A percentile compares a stretch with the other conserved stretches of the same genome.
Conservation (phyloP, 2,113 vertebrate genomes). For the Aplodontia rufa region DNA sequence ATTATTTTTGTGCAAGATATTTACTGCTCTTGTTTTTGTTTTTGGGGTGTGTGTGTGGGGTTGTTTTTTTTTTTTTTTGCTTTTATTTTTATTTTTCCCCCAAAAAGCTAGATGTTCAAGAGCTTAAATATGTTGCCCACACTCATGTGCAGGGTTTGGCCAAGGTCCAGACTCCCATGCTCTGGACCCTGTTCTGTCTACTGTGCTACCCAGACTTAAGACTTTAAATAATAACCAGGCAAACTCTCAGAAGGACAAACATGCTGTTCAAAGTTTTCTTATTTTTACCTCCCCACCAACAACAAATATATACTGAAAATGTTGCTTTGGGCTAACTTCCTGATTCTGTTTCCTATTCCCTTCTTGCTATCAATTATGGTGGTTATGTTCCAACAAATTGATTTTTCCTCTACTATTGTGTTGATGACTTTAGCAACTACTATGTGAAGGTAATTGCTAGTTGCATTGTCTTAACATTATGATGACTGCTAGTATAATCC, state of each 20-base stretch:
- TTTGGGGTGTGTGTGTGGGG: too few relatives aligned
- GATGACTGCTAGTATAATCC: slow-evolving; percentile 35
- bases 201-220: background rate
- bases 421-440: slow-evolving; percentile 8
- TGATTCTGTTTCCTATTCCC: background rate
- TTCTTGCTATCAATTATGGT: slow-evolving; percentile 22
- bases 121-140: background rate
- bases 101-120: too few relatives aligned
- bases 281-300: background rate
- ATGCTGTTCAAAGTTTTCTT: background rate
- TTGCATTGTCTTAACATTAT: slow-evolving; percentile 43
- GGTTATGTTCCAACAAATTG: slow-evolving; percentile 18
- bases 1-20: background rate
- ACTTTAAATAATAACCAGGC: background rate
- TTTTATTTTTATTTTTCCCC: too few relatives aligned
- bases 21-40: background rate
- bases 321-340: background rate
- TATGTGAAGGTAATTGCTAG: slow-evolving; percentile 47
- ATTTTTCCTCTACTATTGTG: background rate
- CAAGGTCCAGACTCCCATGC: background rate
- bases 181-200: background rate
- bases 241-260: background rate
- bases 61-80: too few relatives aligned
- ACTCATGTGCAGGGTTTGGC: background rate
- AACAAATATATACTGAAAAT: background rate